phyloP scores from a whole-genome alignment of 2,113 vertebrate species.

The Benthochromis sp. region DNA sequence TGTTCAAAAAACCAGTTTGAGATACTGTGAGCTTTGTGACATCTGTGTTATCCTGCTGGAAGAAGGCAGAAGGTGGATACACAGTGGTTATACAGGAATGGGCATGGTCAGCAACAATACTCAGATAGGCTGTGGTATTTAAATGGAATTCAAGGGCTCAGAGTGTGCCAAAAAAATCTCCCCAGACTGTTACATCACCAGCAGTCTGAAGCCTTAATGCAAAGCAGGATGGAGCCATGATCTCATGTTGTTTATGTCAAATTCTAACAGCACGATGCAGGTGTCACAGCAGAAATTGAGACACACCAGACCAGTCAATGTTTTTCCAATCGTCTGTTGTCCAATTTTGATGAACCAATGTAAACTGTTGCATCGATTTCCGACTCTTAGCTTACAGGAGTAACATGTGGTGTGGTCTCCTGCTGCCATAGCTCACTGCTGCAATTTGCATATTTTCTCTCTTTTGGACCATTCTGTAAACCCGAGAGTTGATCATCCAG shows the following conservation, averaged over 20 bases:
- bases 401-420: not conserved
- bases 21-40: not conserved
- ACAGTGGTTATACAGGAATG: not conserved
- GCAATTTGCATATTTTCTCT: not conserved
- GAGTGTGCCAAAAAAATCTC: not conserved
- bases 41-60: not conserved
- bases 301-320: not conserved
- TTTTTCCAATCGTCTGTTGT: not conserved
- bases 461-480: not conserved
- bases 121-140: not conserved
- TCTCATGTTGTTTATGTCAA: not conserved
- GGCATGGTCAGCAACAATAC: not conserved
- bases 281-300: not conserved
- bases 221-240: not conserved
- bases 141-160: not conserved
- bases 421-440: not conserved
- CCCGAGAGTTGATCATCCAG: not conserved
- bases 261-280: not conserved
- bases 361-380: not conserved
- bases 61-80: not conserved
- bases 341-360: not conserved
- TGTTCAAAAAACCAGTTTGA: not conserved
- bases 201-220: not conserved
- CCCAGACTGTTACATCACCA: not conserved
- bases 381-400: not conserved